Conservation (phyloP, 2,888 invertebrate species). For the Tubiluchus corallicola region DNA sequence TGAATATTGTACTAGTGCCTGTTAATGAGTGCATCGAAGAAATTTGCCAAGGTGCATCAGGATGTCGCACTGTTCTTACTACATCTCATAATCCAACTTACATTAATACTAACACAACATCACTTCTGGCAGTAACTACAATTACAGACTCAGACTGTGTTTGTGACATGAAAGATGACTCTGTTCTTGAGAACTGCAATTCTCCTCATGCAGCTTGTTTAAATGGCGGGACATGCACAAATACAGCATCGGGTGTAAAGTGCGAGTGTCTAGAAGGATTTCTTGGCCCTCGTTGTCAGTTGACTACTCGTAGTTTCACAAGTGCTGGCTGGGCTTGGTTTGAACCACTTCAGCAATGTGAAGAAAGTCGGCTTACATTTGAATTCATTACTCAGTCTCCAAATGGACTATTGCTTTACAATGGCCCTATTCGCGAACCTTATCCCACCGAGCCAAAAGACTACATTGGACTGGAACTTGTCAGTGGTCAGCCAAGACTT, state of each 20-base stretch:
- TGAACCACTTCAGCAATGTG: constrained; percentile 88
- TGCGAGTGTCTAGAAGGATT: constrained; percentile 84
- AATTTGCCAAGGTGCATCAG: constrained; percentile 92
- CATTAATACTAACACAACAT: constrained; percentile 92
- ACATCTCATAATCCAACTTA: constrained; percentile 61
- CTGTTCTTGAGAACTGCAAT: constrained; percentile 68
- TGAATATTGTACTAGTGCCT: constrained; percentile 1
- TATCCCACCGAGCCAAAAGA: no score
- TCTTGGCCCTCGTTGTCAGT: constrained; percentile 89
- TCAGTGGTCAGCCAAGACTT: constrained; percentile 70
- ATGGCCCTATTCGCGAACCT: constrained; percentile 96
- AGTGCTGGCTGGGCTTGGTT: constrained; percentile 98
- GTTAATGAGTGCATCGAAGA: no score
- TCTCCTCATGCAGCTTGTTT: constrained; percentile 87
- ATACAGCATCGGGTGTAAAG: constrained; percentile 55
- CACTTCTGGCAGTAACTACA: constrained; percentile 83
- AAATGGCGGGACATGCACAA: constrained; percentile 87
- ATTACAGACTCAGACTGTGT: constrained; percentile 80
- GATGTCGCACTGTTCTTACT: constrained; percentile 78
- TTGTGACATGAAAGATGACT: constrained; percentile 80
- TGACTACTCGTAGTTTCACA: constrained; percentile 78
- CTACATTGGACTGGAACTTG: constrained; percentile 79
- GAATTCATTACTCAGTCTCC: constrained; percentile 86
- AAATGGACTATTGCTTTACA: constrained; percentile 79
- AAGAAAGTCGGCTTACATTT: constrained; percentile 77